Evolutionary conservation across 2,113 vertebrate genomes (phyloP).

Genomic region (Cyanoderma ruficeps): DNA sequence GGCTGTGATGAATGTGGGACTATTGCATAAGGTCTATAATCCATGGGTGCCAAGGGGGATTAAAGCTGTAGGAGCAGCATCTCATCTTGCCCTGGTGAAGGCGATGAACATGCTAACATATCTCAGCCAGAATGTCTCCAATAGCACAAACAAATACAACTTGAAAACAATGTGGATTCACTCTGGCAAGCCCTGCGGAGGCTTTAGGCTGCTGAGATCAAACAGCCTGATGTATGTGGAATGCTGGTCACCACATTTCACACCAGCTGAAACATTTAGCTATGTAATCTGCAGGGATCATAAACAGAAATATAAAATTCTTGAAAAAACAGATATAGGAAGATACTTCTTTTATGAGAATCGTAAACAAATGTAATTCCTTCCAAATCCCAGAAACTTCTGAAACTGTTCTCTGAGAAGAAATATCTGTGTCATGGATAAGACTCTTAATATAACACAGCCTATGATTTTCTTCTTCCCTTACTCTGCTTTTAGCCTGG

Average conservation of each 20-base stretch:
- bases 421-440: background rate
- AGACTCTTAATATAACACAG: background rate
- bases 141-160: background rate
- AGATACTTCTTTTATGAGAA: background rate
- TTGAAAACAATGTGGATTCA: background rate
- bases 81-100: background rate
- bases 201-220: background rate
- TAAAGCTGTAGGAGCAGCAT: background rate
- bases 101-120: background rate
- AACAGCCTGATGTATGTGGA: background rate
- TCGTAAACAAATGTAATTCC: background rate
- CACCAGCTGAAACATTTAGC: background rate
- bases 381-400: background rate
- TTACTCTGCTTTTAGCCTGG: background rate
- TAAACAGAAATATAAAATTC: background rate
- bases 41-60: accelerated
- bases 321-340: background rate
- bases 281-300: background rate
- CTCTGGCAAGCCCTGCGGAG: background rate
- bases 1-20: background rate
- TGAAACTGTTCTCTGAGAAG: background rate
- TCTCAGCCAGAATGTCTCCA: background rate
- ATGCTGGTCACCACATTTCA: background rate
- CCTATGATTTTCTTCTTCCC: background rate
- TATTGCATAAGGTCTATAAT: background rate